Conservation (phyloP, 1,140 invertebrate species). For the Caenorhabditis latens region DNA sequence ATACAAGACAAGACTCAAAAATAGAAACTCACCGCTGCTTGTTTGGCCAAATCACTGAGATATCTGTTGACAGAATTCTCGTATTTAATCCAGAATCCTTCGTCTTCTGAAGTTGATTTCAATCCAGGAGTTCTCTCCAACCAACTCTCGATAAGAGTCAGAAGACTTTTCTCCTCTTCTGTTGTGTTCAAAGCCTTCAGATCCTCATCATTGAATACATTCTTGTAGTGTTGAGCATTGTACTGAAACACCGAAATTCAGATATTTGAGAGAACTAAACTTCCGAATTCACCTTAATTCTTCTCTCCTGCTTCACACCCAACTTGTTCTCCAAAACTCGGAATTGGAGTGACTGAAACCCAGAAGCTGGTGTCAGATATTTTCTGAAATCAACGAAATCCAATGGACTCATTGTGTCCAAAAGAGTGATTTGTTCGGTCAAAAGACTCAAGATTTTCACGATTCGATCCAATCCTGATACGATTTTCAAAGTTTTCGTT, state of each 20-base stretch:
- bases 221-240: constrained; percentile 89
- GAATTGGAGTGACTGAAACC: constrained; percentile 97
- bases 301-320: constrained; percentile 87
- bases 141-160: constrained; percentile 81
- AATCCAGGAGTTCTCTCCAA: constrained; percentile 90
- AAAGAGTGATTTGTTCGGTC: constrained; percentile 94
- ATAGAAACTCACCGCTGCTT: constrained; percentile 61
- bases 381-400: constrained; percentile 93
- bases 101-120: constrained; percentile 81
- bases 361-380: constrained; percentile 92
- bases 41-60: constrained; percentile 69
- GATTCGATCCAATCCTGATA: constrained; percentile 91
- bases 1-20: too few species aligned
- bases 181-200: constrained; percentile 82
- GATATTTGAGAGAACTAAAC: neutral
- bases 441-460: constrained; percentile 94
- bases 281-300: constrained; percentile 82
- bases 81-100: constrained; percentile 95
- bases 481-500: constrained; percentile 90
- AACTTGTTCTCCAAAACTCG: constrained; percentile 95
- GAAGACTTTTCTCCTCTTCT: constrained; percentile 60
- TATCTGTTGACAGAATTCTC: constrained; percentile 78
- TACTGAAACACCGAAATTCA: constrained; percentile 79
- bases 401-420: constrained; percentile 97
- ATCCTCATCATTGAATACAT: constrained; percentile 85